Evolutionary conservation across 2,888 invertebrate species (phyloP).

Genomic region (Platycnemis pennipes): DNA sequence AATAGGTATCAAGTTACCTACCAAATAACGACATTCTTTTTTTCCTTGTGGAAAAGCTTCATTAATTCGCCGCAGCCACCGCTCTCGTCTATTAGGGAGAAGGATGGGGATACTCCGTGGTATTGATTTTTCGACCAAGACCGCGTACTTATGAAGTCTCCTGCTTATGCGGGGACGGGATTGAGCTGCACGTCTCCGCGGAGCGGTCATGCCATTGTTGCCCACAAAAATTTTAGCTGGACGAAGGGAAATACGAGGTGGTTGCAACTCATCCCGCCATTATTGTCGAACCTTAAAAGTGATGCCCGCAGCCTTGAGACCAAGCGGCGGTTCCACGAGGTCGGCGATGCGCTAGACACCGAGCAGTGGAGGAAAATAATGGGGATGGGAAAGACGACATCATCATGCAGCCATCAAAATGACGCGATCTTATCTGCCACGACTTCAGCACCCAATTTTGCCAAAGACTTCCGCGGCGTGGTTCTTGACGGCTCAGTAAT

Average conservation of each 20-base stretch:
- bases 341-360: background rate
- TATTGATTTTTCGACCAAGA: slow-evolving; percentile 1
- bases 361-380: background rate
- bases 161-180: background rate
- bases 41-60: background rate
- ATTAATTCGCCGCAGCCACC: background rate
- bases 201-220: background rate
- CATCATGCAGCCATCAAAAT: background rate
- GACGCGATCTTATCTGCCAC: background rate
- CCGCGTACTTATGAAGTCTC: background rate
- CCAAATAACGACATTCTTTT: background rate
- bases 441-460: too few relatives aligned
- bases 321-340: background rate
- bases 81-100: slow-evolving; percentile 7
- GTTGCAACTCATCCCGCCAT: too few relatives aligned
- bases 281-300: background rate
- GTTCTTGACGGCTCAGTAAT: background rate
- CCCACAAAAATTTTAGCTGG: background rate
- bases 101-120: background rate
- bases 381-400: background rate
- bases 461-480: background rate
- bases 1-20: too few relatives aligned
- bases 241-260: background rate
- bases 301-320: background rate
- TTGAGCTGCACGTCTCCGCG: background rate